These are phyloP conservation scores for Chiloscyllium punctatum DNA, from an alignment of 2,797 vertebrate species.

Conservation along the genomic window DNA sequence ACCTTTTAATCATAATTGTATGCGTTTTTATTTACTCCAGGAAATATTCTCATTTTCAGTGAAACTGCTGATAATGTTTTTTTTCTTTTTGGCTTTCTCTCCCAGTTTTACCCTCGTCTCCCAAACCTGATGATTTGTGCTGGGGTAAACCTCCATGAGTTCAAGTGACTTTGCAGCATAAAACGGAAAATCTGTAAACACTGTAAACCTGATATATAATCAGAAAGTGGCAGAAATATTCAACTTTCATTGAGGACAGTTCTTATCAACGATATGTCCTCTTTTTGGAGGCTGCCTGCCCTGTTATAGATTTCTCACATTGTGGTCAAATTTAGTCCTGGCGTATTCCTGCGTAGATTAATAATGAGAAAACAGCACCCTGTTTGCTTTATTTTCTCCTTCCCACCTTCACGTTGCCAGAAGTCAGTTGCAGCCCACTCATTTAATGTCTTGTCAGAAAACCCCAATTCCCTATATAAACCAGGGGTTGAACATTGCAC, in stretches of 20 bases:
- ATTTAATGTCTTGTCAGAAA: not conserved
- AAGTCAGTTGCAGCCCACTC: not conserved
- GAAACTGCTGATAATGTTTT: not conserved
- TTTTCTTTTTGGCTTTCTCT: not conserved
- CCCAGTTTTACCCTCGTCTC: not conserved
- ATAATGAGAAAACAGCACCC: not conserved
- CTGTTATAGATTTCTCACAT: not conserved
- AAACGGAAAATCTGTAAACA: not conserved
- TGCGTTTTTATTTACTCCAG: not conserved
- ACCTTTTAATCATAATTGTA: slow-evolving; percentile 1
- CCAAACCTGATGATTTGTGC: not conserved
- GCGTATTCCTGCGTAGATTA: not conserved
- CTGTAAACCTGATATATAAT: not conserved
- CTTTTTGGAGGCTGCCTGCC: not conserved
- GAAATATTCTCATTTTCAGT: not conserved
- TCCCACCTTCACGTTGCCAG: not conserved
- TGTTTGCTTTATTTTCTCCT: not conserved
- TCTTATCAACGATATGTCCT: not conserved
- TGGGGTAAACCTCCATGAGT: not conserved
- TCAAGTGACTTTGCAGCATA: not conserved
- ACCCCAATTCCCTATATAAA: not conserved
- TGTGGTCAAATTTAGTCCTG: not conserved
- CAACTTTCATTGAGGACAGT: not conserved
- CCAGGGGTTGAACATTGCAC: not conserved
- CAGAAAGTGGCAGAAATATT: not conserved